A percentile compares a stretch with the other conserved stretches of the same genome.
phyloP scores from a whole-genome alignment of 2,888 invertebrate species.

The Diplolepis rosae region DNA sequence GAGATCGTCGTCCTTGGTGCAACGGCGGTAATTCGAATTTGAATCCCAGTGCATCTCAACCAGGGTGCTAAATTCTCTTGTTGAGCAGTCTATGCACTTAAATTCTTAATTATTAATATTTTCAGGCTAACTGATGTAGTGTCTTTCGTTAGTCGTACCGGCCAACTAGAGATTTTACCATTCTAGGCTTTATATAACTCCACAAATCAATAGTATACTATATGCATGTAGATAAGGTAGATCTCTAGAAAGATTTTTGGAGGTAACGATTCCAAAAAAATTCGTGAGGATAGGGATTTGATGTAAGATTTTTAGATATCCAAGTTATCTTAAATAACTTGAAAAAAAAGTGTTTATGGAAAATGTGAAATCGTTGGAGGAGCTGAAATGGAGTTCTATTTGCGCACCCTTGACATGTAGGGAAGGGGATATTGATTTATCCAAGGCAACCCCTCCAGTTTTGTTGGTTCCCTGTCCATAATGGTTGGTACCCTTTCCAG shows the following conservation, averaged over 20 bases:
- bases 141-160: no score
- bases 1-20: background rate
- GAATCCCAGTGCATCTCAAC: slow-evolving; percentile 13
- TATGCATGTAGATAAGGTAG: no score
- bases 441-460: slow-evolving; percentile 53
- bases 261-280: no score
- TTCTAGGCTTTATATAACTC: no score
- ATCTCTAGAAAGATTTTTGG: no score
- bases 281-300: no score
- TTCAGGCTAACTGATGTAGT: no score
- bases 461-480: background rate
- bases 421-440: slow-evolving; percentile 67
- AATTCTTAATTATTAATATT: no score
- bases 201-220: no score
- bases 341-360: no score
- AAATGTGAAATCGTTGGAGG: background rate
- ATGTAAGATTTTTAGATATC: background rate
- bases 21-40: slow-evolving; percentile 12
- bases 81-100: no score
- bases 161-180: no score
- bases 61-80: background rate
- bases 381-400: slow-evolving; percentile 40
- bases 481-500: background rate
- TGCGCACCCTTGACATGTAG: slow-evolving; percentile 47
- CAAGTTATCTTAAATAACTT: background rate